Evolutionary conservation across 2,888 invertebrate genomes (phyloP).

Genomic region (Hetaerina titia): DNA sequence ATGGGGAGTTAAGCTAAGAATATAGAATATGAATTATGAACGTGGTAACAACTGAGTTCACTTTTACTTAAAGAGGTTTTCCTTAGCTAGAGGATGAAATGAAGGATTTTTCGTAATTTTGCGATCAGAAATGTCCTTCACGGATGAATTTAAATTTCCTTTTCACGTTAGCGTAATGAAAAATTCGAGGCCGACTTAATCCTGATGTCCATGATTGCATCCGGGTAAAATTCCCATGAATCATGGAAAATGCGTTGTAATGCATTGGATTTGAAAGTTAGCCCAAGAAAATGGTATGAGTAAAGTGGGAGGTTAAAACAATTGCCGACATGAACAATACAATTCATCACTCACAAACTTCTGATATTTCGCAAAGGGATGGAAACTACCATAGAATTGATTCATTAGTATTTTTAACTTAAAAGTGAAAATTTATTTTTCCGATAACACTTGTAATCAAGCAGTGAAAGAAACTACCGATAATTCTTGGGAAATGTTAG

Average conservation of each 20-base stretch:
- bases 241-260: not conserved
- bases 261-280: not conserved
- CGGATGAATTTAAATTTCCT: not conserved
- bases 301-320: not conserved
- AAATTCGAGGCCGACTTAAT: not conserved
- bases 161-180: not conserved
- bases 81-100: not conserved
- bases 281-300: not conserved
- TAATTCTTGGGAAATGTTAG: no score
- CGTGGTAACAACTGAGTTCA: not conserved
- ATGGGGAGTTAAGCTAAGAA: not conserved
- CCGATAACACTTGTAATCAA: no score
- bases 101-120: constrained; percentile 5
- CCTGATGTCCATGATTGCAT: not conserved
- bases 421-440: no score
- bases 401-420: no score
- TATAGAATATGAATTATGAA: not conserved
- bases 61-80: not conserved
- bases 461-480: no score
- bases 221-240: not conserved
- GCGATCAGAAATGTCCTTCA: not conserved
- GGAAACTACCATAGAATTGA: no score
- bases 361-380: no score
- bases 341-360: no score
- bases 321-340: no score